Percentiles rank a stretch among this genome's conserved stretches.
phyloP scores from a whole-genome alignment of 2,113 vertebrate genomes.

The Rhea americana region DNA sequence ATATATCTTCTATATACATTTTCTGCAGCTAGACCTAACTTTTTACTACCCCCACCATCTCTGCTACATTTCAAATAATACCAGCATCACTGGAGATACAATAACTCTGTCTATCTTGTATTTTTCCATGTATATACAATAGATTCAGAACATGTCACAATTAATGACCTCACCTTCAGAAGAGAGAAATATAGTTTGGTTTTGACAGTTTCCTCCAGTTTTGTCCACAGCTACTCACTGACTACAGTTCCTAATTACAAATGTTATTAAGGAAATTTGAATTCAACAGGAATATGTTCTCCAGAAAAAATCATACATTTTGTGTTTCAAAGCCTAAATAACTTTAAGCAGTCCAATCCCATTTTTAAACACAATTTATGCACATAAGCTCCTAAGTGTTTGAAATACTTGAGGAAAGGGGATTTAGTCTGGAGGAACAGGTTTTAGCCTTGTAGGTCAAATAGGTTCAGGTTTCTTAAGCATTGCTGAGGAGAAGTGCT shows the following conservation, averaged over 20 bases:
- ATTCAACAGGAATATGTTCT: background rate
- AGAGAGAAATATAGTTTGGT: background rate
- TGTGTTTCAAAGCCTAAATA: background rate
- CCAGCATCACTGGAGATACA: accelerated
- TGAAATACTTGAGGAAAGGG: too few relatives aligned
- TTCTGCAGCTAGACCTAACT: background rate
- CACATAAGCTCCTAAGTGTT: too few relatives aligned
- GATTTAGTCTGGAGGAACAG: too few relatives aligned
- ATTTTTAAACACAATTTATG: too few relatives aligned
- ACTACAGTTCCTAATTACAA: background rate
- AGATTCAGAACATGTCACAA: background rate
- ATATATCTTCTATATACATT: background rate
- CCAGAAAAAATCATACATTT: background rate
- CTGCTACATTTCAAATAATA: background rate
- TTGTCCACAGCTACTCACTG: background rate
- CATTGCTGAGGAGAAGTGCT: too few relatives aligned
- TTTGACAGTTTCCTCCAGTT: background rate
- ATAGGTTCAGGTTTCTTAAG: too few relatives aligned
- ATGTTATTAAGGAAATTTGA: background rate
- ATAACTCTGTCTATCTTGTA: background rate
- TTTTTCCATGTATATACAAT: background rate
- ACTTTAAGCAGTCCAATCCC: too few relatives aligned
- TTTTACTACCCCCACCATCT: background rate
- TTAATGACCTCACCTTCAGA: background rate
- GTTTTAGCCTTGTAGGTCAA: too few relatives aligned